A percentile compares a stretch with the other conserved stretches of the same genome.
Evolutionary conservation across 2,113 vertebrate species (phyloP).

Genomic region (Nycticebus coucang): DNA sequence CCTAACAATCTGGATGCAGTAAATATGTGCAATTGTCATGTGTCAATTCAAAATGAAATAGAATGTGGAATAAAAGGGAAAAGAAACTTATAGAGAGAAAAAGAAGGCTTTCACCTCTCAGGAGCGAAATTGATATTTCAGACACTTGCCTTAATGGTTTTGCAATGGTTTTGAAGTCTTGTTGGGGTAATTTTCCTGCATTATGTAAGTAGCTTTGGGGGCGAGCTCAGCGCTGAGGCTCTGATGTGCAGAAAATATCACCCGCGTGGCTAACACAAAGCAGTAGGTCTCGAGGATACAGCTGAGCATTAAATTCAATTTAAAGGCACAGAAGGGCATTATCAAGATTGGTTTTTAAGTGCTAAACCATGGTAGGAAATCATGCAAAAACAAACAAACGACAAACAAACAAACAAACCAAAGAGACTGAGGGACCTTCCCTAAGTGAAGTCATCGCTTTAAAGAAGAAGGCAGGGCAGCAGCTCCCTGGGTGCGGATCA

Average conservation of each 20-base stretch:
- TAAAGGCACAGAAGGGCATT: neutral
- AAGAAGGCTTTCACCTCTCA: conserved; percentile 70
- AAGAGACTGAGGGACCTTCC: neutral
- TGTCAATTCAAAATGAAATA: neutral
- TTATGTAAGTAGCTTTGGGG: neutral
- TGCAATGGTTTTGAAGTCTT: conserved; percentile 60
- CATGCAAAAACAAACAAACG: neutral
- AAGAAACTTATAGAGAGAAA: neutral
- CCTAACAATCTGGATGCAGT: no score
- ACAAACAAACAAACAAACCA: neutral
- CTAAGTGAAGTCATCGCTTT: neutral
- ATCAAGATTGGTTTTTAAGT: neutral
- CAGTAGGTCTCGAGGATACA: neutral
- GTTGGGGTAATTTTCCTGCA: neutral
- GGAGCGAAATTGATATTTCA: conserved; percentile 72
- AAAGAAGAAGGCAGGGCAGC: neutral
- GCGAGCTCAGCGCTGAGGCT: neutral
- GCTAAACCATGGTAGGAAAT: neutral
- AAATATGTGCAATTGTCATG: no score
- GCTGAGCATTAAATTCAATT: neutral
- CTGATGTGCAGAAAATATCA: neutral
- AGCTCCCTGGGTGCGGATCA: neutral
- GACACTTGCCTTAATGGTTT: conserved; percentile 43
- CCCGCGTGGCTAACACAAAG: rapidly evolving
- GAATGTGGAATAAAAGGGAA: neutral